These are phyloP conservation scores for Hoplostethus mediterraneus DNA, from an alignment of 2,797 vertebrate species.

Conservation along the genomic window DNA sequence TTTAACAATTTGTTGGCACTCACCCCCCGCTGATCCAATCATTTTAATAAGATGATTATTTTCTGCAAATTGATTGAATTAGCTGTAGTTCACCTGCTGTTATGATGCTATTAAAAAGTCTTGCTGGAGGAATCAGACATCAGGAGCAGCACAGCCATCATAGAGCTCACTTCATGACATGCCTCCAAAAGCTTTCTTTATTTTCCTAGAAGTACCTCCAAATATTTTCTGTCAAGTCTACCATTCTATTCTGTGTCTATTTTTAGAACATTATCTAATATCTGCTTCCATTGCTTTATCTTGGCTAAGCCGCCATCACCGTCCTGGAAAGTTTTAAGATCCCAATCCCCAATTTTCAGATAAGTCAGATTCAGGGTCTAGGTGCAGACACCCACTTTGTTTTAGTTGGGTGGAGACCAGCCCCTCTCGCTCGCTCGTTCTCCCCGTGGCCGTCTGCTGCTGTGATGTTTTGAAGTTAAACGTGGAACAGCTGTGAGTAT, in stretches of 20 bases:
- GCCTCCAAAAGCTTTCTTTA: slow-evolving; percentile 37
- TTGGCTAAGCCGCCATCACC: neutral
- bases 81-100: slow-evolving; percentile 76
- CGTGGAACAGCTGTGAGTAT: slow-evolving; percentile 67
- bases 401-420: slow-evolving; percentile 45
- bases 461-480: slow-evolving; percentile 51
- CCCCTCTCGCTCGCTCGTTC: slow-evolving; percentile 46
- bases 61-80: slow-evolving; percentile 78
- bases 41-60: slow-evolving; percentile 84
- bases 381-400: slow-evolving; percentile 4
- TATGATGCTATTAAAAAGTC: slow-evolving; percentile 69
- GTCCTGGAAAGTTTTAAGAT: neutral
- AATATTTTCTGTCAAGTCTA: slow-evolving; percentile 3
- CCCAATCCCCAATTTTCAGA: slow-evolving; percentile 14
- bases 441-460: slow-evolving; percentile 37
- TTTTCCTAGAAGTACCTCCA: slow-evolving; percentile 30
- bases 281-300: slow-evolving; percentile 23
- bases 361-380: slow-evolving; percentile 21
- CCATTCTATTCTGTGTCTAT: slow-evolving; percentile 20
- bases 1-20: slow-evolving; percentile 67
- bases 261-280: slow-evolving; percentile 41
- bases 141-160: slow-evolving; percentile 36
- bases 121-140: slow-evolving; percentile 44
- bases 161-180: neutral
- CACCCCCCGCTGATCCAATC: slow-evolving; percentile 69